Evolutionary conservation across 1,140 invertebrate genomes (phyloP), one percentile per base, ranked within the genome.

Genomic region (Andricus grossulariae): DNA sequence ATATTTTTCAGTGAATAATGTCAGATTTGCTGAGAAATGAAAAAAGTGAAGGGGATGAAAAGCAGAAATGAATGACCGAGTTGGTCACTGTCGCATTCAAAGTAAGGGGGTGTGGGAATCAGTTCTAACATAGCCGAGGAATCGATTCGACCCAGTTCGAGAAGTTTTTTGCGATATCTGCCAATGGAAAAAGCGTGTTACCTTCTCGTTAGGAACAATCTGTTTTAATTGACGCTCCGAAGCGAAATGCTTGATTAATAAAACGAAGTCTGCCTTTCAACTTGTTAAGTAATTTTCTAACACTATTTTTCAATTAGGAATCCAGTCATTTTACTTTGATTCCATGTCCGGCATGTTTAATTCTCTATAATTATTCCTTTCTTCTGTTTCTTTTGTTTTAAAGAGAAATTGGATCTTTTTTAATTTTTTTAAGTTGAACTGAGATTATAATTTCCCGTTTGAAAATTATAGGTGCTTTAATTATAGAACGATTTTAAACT

Each of bases 171-270:
- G 21, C 18, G 18, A 55, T 19, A 55, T 55, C 21, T 55, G 18
- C 18, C 18, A 55, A 55, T 55, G 54, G 54, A 55, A 19, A 55
- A 55, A 55, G 54, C 54, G 21, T 55, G 54, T 55, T 19, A 19
- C 54, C 21, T 18, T 19, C 21, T 55, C n/a, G 54, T 55, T 21
- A 55, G 54, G 18, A 21, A 55, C 54, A 55, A 55, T 55, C 54
- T 55, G 18, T 21, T 55, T 19, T 55, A 18, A 55, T 55, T 55
- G 39, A 55, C 54, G 12, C 21, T n/a, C 18, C 8, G 18, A 21
- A 13, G 18, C 12, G 18, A 21, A 55, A 18, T 55, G 54, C 19
- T 55, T 21, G 18, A 18, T 55, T 55, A 55, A 21, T 18, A 12
- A 19, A 19, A 19, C 7, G 18, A 19, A 55, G 21, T 19, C 18